Base-by-base conservation (phyloP, 2,888 invertebrate genomes). In the Tiphia femorata region DNA sequence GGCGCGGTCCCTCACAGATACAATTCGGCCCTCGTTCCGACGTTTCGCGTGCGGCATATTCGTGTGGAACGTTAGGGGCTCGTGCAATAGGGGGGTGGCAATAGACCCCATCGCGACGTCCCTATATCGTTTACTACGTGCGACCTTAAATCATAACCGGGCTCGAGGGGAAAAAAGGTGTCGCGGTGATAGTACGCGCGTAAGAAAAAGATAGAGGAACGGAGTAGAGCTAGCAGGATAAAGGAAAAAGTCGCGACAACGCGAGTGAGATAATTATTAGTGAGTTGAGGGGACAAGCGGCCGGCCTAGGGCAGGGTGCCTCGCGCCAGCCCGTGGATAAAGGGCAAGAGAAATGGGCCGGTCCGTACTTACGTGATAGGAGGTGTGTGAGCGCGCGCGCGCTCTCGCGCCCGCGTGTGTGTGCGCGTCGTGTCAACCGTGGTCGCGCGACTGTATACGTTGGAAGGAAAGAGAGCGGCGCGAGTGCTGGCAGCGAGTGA, bases 281-380 rank as follows among this genome's bases (percentile, higher is more conserved):
- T n/a, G 10, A 37, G n/a, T 17, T 27, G 20, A 27, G 16, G n/a
- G n/a, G n/a, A n/a, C n/a, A n/a, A n/a, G n/a, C n/a, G n/a, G n/a
- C n/a, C n/a, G n/a, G n/a, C n/a, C n/a, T n/a, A n/a, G n/a, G n/a
- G n/a, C n/a, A n/a, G n/a, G n/a, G n/a, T n/a, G n/a, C n/a, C 41
- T 33, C 57, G 52, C 55, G 43, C 57, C 67, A 49, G 61, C 51
- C 63, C 50, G 44, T 53, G 62, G 58, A 61, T 67, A 66, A 70
- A 70, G 67, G 67, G 63, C 66, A 62, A 29, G 20, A 44, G 58
- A 74, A 73, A 72, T 70, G 72, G 73, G 73, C 67, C 72, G 72
- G 62, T 61, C 65, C 70, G 65, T 57, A 64, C 65, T 73, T 70
- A 75, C 73, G 74, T 75, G 75, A 75, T 75, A 75, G 63, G 64